Evolutionary conservation across 2,113 vertebrate genomes (phyloP), one percentile per base, ranked within the genome.

Genomic region (Myotis yumanensis): DNA sequence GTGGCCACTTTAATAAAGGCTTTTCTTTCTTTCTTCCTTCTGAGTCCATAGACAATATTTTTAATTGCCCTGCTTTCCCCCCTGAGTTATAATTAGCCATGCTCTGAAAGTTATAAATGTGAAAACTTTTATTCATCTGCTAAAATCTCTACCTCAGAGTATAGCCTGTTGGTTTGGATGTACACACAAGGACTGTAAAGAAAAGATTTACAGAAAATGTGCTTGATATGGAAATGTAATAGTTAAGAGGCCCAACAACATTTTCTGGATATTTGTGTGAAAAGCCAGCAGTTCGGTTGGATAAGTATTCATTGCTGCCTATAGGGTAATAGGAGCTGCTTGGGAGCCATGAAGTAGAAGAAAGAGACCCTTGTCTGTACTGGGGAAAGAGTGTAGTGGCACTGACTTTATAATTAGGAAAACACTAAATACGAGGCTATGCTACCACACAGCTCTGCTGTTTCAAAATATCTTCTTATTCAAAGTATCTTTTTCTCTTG

Each of bases 151-250:
- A 79, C 88, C 86, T 95, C 75, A 76, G 92, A 90, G 86, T 95
- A 48, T 52, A 79, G 93, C 90, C 73, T 66, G 2, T 75, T 89
- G 48, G 84, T 90, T 89, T 96, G 77, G 16, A 90, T 93, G 85
- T 88, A 89, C 90, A 92, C 86, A 89, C 80, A 91, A 96, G 92
- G 91, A 89, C 92, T 90, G 76, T 96, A 96, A 96, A 95, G 95
- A 92, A 96, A 86, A 86, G 22, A 95, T 96, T 95, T 93, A 93
- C 40, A 93, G 73, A 95, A 97, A 80, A 91, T 86, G 62, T 86
- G 76, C 71, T 95, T 97, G 86, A 62, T 93, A 90, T 96, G 69
- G 82, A 95, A 96, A 96, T 96, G 83, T 46, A 92, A 23, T 95
- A 93, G 77, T 92, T 96, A 92, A 90, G 96, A 96, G 82, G 71